A percentile compares a stretch with the other conserved stretches of the same genome.
phyloP scores from a whole-genome alignment of 2,888 invertebrate genomes.

The Choreutis nemorana region DNA sequence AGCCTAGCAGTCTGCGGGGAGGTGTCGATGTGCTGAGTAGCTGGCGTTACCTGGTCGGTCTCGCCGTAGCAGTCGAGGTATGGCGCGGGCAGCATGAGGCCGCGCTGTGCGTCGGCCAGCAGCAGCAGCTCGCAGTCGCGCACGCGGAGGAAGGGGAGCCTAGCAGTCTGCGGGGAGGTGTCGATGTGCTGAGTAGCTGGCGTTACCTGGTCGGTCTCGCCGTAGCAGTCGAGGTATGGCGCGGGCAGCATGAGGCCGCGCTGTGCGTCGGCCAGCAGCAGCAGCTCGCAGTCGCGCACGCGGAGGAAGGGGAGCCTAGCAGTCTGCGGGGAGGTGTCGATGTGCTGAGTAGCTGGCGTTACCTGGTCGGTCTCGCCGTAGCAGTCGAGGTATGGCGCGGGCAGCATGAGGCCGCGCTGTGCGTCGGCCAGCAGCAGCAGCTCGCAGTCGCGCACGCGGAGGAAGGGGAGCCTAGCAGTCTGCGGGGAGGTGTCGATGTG shows the following conservation, averaged over 20 bases:
- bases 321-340: no score
- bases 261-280: constrained; percentile 77
- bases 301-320: no score
- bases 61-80: constrained; percentile 95
- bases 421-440: constrained; percentile 80
- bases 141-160: constrained; percentile 86
- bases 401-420: constrained; percentile 80
- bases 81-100: constrained; percentile 85
- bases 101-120: constrained; percentile 76
- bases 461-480: constrained; percentile 84
- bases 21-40: no score
- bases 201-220: constrained; percentile 69
- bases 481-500: constrained; percentile 77
- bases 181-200: constrained; percentile 82
- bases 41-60: constrained; percentile 13
- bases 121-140: constrained; percentile 91
- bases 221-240: constrained; percentile 92
- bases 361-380: constrained; percentile 87
- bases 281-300: constrained; percentile 87
- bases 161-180: constrained; percentile 79
- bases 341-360: no score
- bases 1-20: no score
- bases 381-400: constrained; percentile 90
- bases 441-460: constrained; percentile 90
- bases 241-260: constrained; percentile 84